A percentile compares a stretch with the other conserved stretches of the same genome.
Evolutionary conservation across 2,888 invertebrate species (phyloP).

Genomic region (Drosophila formosana): DNA sequence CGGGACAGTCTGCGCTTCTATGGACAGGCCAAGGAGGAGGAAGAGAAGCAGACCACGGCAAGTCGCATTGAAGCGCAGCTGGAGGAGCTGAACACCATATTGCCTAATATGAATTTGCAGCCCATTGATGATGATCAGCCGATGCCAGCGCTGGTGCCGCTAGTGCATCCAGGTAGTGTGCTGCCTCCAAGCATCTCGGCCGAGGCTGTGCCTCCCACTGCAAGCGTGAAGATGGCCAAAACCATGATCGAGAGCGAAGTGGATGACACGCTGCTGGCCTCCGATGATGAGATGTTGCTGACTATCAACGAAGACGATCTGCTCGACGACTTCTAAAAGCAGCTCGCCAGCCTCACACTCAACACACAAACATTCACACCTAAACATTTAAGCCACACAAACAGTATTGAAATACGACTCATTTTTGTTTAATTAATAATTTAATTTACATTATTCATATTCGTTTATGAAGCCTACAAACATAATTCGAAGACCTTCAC

Average conservation of each 20-base stretch:
- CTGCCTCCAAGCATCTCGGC: not conserved
- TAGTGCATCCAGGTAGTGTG: too few relatives aligned
- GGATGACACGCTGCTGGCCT: slow-evolving; percentile 10
- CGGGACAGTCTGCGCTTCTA: slow-evolving; percentile 29
- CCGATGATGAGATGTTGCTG: slow-evolving; percentile 35
- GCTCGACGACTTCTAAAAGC: slow-evolving; percentile 6
- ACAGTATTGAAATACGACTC: slow-evolving; percentile 3
- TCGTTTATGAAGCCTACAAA: slow-evolving; percentile 77
- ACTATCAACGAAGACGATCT: slow-evolving; percentile 44
- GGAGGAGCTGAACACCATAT: not conserved
- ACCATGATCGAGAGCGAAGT: slow-evolving; percentile 23
- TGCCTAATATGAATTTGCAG: slow-evolving; percentile 3
- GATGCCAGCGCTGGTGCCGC: slow-evolving; percentile 26
- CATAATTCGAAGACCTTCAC: slow-evolving; percentile 85
- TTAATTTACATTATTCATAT: slow-evolving; percentile 8
- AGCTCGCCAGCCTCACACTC: not conserved
- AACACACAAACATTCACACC: not conserved
- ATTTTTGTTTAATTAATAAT: not conserved
- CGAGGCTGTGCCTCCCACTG: not conserved
- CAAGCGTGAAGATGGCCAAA: not conserved
- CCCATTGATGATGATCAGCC: not conserved
- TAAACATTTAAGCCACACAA: not conserved
- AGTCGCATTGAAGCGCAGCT: not conserved
- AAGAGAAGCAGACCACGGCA: not conserved
- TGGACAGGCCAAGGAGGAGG: not conserved